A percentile compares a stretch with the other conserved stretches of the same genome.
Conservation (phyloP, 2,113 vertebrate genomes). For the Picathartes gymnocephalus region DNA sequence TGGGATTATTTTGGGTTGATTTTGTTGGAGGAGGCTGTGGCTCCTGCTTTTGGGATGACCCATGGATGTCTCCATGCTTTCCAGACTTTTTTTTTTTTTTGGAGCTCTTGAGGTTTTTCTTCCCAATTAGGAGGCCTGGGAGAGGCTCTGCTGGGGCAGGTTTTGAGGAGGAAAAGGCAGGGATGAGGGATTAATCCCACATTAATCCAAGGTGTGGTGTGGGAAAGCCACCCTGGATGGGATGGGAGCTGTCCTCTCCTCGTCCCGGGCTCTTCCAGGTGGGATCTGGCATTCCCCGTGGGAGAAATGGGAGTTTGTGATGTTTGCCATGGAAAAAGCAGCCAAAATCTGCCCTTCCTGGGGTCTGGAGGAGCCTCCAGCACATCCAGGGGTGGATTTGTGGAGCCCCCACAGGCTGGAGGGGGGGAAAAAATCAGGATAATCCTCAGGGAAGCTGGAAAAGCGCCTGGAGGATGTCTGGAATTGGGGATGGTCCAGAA, state of each 20-base stretch:
- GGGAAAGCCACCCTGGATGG: neutral
- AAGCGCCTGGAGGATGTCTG: neutral
- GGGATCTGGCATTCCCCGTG: accelerated
- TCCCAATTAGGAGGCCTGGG: accelerated
- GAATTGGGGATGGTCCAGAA: accelerated
- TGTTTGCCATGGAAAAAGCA: neutral
- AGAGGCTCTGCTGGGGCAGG: neutral
- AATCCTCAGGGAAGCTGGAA: accelerated
- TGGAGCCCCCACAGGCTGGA: neutral
- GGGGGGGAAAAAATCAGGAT: neutral
- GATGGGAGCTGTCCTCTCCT: neutral
- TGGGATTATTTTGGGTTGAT: neutral
- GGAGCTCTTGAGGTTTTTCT: neutral
- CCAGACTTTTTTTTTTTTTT: neutral
- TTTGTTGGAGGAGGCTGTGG: neutral
- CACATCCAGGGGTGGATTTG: neutral
- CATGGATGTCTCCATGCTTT: neutral
- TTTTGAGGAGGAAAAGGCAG: neutral
- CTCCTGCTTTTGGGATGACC: neutral
- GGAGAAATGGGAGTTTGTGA: neutral
- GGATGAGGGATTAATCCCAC: neutral
- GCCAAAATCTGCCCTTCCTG: neutral
- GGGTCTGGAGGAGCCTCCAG: neutral
- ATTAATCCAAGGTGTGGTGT: neutral
- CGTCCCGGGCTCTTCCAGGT: neutral